These are phyloP conservation scores for Phalera bucephala DNA, from an alignment of 2,888 invertebrate species.

Conservation along the genomic window DNA sequence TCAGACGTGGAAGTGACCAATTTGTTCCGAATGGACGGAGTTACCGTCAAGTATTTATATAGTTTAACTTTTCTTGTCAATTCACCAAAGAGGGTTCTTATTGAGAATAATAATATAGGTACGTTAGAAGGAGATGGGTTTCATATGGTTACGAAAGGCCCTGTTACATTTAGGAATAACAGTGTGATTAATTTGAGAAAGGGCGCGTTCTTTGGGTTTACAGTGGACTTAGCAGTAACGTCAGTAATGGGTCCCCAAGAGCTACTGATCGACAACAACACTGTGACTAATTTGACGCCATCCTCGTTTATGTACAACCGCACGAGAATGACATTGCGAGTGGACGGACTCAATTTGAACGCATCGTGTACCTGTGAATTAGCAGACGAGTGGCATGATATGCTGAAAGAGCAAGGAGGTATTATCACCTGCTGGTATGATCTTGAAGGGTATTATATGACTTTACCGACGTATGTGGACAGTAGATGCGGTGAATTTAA, in stretches of 20 bases:
- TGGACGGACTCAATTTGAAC: conserved; percentile 84
- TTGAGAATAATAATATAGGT: conserved; percentile 83
- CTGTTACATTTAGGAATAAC: conserved; percentile 86
- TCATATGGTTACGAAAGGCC: conserved; percentile 83
- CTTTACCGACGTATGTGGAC: conserved; percentile 65
- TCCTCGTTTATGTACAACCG: conserved; percentile 84
- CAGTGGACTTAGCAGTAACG: conserved; percentile 70
- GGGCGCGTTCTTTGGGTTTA: conserved; percentile 85
- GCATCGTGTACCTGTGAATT: conserved; percentile 82
- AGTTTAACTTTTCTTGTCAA: conserved; percentile 88
- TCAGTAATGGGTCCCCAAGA: conserved; percentile 71
- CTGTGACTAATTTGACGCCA: conserved; percentile 78
- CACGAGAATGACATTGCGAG: conserved; percentile 77
- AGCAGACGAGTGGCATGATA: conserved; percentile 61
- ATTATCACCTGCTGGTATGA: conserved; percentile 68
- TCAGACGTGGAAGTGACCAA: conserved; percentile 88
- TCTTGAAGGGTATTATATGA: conserved; percentile 60
- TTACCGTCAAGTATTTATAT: conserved; percentile 84
- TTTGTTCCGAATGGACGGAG: conserved; percentile 86
- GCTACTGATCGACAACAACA: conserved; percentile 85
- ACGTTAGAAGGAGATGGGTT: conserved; percentile 86
- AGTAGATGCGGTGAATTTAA: conserved; percentile 70
- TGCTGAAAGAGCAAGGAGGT: conserved; percentile 60
- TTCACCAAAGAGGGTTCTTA: conserved; percentile 84
- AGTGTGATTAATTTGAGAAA: conserved; percentile 80